A percentile compares a stretch with the other conserved stretches of the same genome.
These are phyloP conservation scores for Acanthopagrus latus DNA, from an alignment of 2,797 vertebrate genomes.

Conservation along the genomic window DNA sequence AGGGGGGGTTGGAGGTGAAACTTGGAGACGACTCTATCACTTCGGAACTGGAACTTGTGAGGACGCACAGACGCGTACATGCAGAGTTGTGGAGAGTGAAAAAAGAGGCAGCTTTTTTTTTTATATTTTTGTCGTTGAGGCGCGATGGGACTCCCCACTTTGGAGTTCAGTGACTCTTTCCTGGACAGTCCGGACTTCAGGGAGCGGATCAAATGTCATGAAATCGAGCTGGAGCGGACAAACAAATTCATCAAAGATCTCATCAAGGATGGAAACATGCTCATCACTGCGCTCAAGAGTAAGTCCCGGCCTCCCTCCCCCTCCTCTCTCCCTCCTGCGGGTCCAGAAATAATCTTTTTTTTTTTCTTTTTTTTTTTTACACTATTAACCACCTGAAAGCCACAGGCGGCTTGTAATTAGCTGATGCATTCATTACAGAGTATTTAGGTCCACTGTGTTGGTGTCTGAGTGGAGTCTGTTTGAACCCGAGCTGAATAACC, in stretches of 20 bases:
- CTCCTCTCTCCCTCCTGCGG: neutral
- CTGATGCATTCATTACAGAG: conserved; percentile 39
- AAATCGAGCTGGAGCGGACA: conserved; percentile 95
- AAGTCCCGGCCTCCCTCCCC: conserved; percentile 74
- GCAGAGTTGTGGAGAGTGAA: conserved; percentile 21
- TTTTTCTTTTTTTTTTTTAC: neutral
- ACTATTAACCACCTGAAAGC: conserved; percentile 29
- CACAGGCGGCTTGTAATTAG: conserved; percentile 37
- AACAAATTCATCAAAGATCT: conserved; percentile 99
- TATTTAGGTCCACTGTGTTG: conserved; percentile 9
- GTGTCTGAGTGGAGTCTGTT: conserved; percentile 20
- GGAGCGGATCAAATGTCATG: conserved; percentile 95
- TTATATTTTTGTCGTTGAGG: conserved; percentile 9
- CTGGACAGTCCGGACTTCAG: conserved; percentile 97
- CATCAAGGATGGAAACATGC: conserved; percentile 97
- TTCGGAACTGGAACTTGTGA: conserved; percentile 35
- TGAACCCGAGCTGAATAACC: conserved; percentile 20
- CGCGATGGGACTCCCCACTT: conserved; percentile 94
- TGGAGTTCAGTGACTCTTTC: conserved; percentile 98
- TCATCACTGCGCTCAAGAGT: conserved; percentile 94
- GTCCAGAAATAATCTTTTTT: conserved; percentile 8
- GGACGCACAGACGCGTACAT: conserved; percentile 43
- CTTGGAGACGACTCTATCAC: conserved; percentile 29
- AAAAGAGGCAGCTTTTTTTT: neutral
- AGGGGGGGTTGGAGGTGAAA: neutral